phyloP scores from a whole-genome alignment of 2,797 vertebrate species.

The Selene dorsalis region DNA sequence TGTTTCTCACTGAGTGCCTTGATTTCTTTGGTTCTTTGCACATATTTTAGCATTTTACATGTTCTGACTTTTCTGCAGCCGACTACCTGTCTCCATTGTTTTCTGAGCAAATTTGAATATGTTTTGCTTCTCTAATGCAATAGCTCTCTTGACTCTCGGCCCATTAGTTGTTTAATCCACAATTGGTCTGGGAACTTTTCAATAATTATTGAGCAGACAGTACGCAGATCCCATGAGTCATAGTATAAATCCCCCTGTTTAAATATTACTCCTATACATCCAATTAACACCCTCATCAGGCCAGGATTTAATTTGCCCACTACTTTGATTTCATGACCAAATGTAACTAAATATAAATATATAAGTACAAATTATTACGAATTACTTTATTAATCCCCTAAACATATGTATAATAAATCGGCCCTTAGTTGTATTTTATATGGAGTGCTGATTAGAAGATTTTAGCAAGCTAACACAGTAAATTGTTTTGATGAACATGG shows the following conservation, averaged over 20 bases:
- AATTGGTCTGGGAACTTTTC: not conserved
- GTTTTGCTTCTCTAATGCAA: not conserved
- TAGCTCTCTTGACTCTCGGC: not conserved
- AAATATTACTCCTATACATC: too few relatives aligned
- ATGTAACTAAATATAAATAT: too few relatives aligned
- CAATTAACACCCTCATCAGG: too few relatives aligned
- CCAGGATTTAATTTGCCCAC: not conserved
- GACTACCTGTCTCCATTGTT: not conserved
- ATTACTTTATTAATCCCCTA: too few relatives aligned
- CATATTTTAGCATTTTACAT: not conserved
- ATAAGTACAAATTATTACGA: too few relatives aligned
- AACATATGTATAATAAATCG: too few relatives aligned
- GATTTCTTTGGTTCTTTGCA: not conserved
- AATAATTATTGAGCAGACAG: not conserved
- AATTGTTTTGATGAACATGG: not conserved
- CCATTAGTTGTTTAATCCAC: not conserved
- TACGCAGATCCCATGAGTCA: too few relatives aligned
- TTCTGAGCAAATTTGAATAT: not conserved
- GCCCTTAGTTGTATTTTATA: not conserved
- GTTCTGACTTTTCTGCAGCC: not conserved
- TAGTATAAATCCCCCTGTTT: too few relatives aligned
- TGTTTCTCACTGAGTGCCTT: not conserved
- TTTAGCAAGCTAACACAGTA: not conserved
- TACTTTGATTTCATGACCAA: not conserved
- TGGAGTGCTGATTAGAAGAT: not conserved